Percentiles rank a stretch among this genome's conserved stretches.
Evolutionary conservation across 2,113 vertebrate species (phyloP).

Genomic region (Sturnira hondurensis): DNA sequence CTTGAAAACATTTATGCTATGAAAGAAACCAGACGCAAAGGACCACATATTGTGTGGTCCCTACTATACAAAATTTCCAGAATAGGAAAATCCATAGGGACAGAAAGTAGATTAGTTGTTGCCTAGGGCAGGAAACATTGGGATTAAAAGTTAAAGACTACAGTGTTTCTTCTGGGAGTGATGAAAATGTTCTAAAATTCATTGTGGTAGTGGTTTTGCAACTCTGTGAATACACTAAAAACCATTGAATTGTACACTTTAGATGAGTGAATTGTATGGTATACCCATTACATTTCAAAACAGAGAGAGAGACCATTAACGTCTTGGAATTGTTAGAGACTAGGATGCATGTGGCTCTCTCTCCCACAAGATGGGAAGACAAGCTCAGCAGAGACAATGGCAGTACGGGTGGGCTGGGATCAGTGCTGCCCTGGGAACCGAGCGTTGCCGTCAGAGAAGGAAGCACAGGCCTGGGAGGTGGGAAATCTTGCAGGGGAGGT

Average conservation of each 20-base stretch:
- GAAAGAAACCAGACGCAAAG: neutral
- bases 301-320: neutral
- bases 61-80: neutral
- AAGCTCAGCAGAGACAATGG: neutral
- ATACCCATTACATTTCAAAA: neutral
- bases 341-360: neutral
- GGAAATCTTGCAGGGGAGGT: neutral
- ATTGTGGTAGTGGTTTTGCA: neutral
- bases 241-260: neutral
- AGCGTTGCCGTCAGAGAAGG: neutral
- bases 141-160: neutral
- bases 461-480: neutral
- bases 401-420: neutral
- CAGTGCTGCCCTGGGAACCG: neutral
- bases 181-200: neutral
- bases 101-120: neutral
- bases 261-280: neutral
- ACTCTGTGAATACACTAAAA: neutral
- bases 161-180: neutral
- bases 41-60: neutral
- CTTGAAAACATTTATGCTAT: neutral
- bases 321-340: neutral
- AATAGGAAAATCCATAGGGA: neutral
- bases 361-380: neutral
- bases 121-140: neutral